Evolutionary conservation across 2,888 invertebrate genomes (phyloP).

Genomic region (Brassicogethes aeneus): DNA sequence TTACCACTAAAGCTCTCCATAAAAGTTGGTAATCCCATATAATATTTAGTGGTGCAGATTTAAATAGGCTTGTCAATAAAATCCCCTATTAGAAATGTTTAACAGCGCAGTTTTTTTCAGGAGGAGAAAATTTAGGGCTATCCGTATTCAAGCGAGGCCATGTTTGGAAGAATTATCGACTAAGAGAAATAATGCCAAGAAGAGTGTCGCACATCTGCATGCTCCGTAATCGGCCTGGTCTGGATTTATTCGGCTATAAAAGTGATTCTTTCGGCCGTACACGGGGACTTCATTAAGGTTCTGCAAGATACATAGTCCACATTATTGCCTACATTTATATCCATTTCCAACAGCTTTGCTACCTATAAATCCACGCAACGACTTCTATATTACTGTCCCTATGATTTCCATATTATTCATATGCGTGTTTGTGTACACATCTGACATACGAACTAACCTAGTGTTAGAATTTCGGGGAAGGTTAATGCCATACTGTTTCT

Average conservation of each 20-base stretch:
- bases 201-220: conserved; percentile 37
- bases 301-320: conserved; percentile 38
- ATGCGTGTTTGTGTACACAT: neutral
- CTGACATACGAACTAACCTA: too few relatives aligned
- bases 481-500: too few relatives aligned
- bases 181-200: conserved; percentile 22
- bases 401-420: neutral
- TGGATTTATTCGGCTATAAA: conserved; percentile 39
- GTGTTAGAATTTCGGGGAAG: too few relatives aligned
- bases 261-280: conserved; percentile 37
- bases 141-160: conserved; percentile 28
- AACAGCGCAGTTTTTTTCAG: conserved; percentile 17
- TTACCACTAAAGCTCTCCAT: too few relatives aligned
- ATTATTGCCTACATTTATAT: conserved; percentile 40
- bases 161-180: conserved; percentile 32
- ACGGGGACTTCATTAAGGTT: conserved; percentile 39
- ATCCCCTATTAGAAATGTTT: conserved; percentile 14
- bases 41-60: neutral
- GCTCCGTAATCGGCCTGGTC: conserved; percentile 34
- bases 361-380: conserved; percentile 18
- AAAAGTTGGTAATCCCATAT: too few relatives aligned
- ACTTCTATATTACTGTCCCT: conserved; percentile 4
- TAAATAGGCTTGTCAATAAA: neutral
- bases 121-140: conserved; percentile 19
- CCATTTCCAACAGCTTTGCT: conserved; percentile 34